A percentile compares a stretch with the other conserved stretches of the same genome.
Conservation (phyloP, 2,113 vertebrate species). For the Empidonax traillii region DNA sequence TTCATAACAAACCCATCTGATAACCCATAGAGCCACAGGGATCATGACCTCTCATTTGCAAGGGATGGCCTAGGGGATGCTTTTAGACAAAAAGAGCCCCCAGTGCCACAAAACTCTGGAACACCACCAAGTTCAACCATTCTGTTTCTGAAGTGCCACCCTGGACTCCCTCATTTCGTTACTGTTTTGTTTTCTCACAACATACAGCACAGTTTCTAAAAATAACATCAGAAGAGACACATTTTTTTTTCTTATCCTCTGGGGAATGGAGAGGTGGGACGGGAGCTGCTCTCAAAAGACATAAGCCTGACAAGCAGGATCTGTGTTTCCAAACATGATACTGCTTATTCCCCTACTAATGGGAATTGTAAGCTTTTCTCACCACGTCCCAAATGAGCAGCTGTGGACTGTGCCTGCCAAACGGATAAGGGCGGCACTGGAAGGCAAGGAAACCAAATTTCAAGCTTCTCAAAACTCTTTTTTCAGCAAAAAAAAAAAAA, state of each 20-base stretch:
- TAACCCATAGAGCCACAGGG: neutral
- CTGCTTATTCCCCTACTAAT: neutral
- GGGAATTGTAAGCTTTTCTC: neutral
- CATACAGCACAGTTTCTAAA: neutral
- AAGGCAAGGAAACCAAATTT: neutral
- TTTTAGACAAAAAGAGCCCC: neutral
- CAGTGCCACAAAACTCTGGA: neutral
- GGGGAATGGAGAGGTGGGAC: neutral
- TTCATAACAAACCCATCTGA: neutral
- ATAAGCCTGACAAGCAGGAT: neutral
- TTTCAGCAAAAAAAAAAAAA: neutral
- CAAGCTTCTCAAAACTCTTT: neutral
- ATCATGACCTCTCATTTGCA: neutral
- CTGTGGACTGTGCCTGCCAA: neutral
- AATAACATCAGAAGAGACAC: neutral
- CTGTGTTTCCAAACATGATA: neutral
- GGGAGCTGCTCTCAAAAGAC: neutral
- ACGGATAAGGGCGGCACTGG: neutral
- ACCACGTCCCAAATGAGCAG: neutral
- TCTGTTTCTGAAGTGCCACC: neutral
- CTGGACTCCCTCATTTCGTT: neutral
- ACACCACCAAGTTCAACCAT: rapidly evolving
- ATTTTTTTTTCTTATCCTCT: neutral
- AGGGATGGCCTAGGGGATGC: neutral
- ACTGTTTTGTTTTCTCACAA: neutral